Base-by-base conservation (phyloP, 2,113 vertebrate species). In the Nanorana parkeri region DNA sequence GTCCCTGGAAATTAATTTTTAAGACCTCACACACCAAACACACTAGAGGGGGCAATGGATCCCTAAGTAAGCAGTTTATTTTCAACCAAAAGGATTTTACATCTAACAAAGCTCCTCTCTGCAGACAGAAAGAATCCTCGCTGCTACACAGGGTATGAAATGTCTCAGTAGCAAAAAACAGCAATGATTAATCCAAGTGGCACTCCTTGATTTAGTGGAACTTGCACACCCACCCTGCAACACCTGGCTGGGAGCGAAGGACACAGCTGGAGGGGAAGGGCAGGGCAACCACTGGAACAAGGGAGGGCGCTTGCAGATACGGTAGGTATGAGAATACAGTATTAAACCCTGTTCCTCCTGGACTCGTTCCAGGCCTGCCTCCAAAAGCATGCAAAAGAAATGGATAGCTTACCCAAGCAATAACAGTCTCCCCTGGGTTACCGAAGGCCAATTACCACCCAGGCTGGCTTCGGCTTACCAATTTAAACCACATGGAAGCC, bases 261-360 rank as follows among this genome's bases (percentile, higher is more conserved):
- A 81, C 79, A 65, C 68, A 74, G 79, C 79, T 81, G 79, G 79
- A 81, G 69, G 79, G 79, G 68, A 73, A 81, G 79, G 69, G 68
- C 51, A 74, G 79, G 69, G 79, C 68, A 81, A 81, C 56, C 68
- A 32, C 41, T 72, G 67, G 68, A 81, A 73, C 68, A 55, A n/a
- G 41, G 58, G 41, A 81, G 68, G 56, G 56, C 17, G 32, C 56
- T 24, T 15, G 17, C 15, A 73, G 78, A 52, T 32, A 73, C 60
- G 5, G 8, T 75, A 75, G 71, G 71, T 56, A 81, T 51, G 68
- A 51, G 41, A 28, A 81, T 54, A 73, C 55, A 24, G 24, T 56
- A 29, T 41, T 17, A 41, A 75, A 23, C 29, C 36, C 20, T 36
- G 58, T 64, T n/a, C 55, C 71, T 32, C 23, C 24, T 81, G 80